Evolutionary conservation across 2,797 vertebrate genomes (phyloP), one percentile per base, ranked within the genome.

Genomic region (Diplodus sargus): DNA sequence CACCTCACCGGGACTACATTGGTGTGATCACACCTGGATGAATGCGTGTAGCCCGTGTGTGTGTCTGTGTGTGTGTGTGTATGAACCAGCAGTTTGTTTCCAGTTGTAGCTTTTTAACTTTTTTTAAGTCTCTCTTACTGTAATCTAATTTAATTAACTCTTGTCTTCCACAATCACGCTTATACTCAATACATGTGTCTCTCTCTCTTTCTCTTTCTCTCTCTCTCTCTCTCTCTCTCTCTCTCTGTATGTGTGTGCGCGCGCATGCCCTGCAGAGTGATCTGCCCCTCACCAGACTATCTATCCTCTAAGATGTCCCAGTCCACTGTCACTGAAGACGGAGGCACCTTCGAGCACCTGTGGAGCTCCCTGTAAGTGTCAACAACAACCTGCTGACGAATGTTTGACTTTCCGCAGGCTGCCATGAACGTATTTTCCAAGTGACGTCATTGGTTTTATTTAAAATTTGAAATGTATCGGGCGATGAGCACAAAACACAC

Each of bases 291-390:
- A 43, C 82, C 93, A 54, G 95, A 95, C 71, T 92, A 92, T 81
- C 90, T 89, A 1, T 39, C 87, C 2, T 90, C 81, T 90, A 97
- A 97, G 92, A 99, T 99, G 98, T 96, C 98, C 83, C 97, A 96
- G 91, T 81, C 97, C 22, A 84, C 96, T 3, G 89, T 96, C 2
- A 93, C 94, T 67, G 96, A 98, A 3, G 97, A 99, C 91, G 97
- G 97, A 76, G 94, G 96, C 17, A 97, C 96, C 2, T 99, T 99
- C 1, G 97, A 99, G 87, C 96, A 99, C 85, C 97, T 99, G 83
- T 99, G 98, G 98, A 97, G 95, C 89, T 97, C 97, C 0, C 91
- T 99, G 98, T 99, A 88, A 98, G 98, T 97, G 70, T 72, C 64
- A 79, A 57, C 79, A 87, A 71, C 72, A 84, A 25, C 57, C 53